Evolutionary conservation across 2,888 invertebrate genomes (phyloP).

Genomic region (Acrobeloides nanus): DNA sequence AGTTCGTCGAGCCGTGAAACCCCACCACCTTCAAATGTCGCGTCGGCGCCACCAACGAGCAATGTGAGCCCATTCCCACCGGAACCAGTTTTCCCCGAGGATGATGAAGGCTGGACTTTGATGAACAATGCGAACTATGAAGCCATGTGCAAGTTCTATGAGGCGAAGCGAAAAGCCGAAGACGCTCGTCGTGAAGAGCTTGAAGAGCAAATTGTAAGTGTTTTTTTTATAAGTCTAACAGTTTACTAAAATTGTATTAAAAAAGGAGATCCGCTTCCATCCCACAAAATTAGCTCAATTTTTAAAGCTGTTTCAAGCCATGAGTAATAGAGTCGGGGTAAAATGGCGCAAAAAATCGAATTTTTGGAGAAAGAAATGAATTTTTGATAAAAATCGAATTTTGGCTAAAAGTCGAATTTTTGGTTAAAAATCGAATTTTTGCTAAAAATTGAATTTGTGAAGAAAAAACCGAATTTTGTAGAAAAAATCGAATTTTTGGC

Average conservation of each 20-base stretch:
- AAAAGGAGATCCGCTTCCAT: too few relatives aligned
- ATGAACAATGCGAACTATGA: not conserved
- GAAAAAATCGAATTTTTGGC: not conserved
- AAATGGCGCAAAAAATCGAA: not conserved
- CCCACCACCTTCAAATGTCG: too few relatives aligned
- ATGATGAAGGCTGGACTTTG: not conserved
- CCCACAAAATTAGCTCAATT: too few relatives aligned
- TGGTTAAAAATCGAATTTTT: not conserved
- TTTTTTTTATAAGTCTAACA: not conserved
- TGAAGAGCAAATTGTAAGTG: not conserved
- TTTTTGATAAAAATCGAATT: too few relatives aligned
- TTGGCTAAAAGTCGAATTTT: not conserved
- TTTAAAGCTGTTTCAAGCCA: too few relatives aligned
- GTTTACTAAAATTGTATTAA: too few relatives aligned
- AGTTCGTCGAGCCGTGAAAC: too few relatives aligned
- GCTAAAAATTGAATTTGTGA: not conserved
- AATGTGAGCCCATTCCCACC: too few relatives aligned
- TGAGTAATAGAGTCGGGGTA: too few relatives aligned
- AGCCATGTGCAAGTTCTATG: not conserved
- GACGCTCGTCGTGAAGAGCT: too few relatives aligned
- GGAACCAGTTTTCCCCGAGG: too few relatives aligned
- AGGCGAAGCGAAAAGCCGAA: not conserved
- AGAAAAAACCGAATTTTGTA: not conserved
- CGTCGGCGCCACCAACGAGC: too few relatives aligned
- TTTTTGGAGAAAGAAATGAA: conserved; percentile 1